Evolutionary conservation across 2,888 invertebrate genomes (phyloP).

Genomic region (Rotaria sp.): DNA sequence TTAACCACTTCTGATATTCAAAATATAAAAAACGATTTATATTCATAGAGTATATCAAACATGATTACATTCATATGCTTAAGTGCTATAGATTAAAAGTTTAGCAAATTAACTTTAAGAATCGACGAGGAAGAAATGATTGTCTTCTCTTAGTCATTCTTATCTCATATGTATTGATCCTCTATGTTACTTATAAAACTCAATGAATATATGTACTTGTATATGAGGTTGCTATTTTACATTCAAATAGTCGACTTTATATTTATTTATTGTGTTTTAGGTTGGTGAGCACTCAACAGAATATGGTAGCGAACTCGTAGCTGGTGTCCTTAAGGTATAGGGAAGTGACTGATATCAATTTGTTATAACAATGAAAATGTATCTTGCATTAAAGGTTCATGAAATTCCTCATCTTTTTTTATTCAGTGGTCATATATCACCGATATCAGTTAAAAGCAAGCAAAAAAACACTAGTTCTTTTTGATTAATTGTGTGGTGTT

Average conservation of each 20-base stretch:
- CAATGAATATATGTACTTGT: background rate
- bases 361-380: background rate
- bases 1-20: too few relatives aligned
- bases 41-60: too few relatives aligned
- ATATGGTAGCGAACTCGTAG: conserved; percentile 59
- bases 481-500: conserved; percentile 59
- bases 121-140: background rate
- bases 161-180: background rate
- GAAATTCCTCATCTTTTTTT: conserved; percentile 61
- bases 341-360: background rate
- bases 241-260: background rate
- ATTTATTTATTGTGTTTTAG: background rate
- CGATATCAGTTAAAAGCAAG: conserved; percentile 60
- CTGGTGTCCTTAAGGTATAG: conserved; percentile 57
- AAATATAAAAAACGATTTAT: too few relatives aligned
- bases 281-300: conserved; percentile 54
- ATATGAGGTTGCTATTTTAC: background rate
- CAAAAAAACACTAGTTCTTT: too few relatives aligned
- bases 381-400: conserved; percentile 54
- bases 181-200: background rate
- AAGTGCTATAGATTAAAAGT: too few relatives aligned
- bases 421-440: conserved; percentile 63
- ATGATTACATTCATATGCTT: too few relatives aligned
- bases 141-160: background rate
- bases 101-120: too few relatives aligned